phyloP scores from a whole-genome alignment of 1,140 invertebrate species.

The Drosophila takahashii region DNA sequence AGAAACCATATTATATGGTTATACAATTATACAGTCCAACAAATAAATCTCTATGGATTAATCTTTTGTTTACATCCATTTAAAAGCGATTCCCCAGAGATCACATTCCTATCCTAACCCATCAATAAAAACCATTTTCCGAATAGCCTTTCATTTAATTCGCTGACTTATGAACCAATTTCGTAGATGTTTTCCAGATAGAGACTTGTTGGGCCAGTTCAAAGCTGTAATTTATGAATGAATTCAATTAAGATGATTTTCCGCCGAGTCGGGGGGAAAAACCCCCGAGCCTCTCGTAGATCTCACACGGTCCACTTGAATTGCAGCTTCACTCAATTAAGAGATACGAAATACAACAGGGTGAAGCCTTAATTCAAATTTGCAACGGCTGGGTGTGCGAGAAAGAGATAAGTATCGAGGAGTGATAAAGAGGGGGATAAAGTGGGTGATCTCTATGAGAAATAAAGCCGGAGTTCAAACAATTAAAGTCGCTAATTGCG shows the following conservation, averaged over 20 bases:
- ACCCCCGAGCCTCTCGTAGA: conserved; percentile 23
- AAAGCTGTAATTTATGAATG: conserved; percentile 70
- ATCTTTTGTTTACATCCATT: conserved; percentile 23
- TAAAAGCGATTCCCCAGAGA: conserved; percentile 5
- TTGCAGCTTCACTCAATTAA: conserved; percentile 65
- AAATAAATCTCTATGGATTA: neutral
- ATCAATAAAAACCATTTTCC: conserved; percentile 43
- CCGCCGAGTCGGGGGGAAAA: conserved; percentile 19
- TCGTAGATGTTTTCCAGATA: conserved; percentile 40
- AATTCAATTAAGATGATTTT: conserved; percentile 78
- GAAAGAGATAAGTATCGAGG: neutral
- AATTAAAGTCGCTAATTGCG: conserved; percentile 4
- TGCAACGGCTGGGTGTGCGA: conserved; percentile 32
- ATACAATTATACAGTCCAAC: neutral
- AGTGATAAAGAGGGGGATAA: neutral
- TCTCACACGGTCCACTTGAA: conserved; percentile 57
- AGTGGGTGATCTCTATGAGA: neutral
- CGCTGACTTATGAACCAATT: conserved; percentile 42
- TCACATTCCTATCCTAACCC: conserved; percentile 6
- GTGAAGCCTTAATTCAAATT: conserved; percentile 48
- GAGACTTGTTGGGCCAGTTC: conserved; percentile 34
- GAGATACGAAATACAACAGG: conserved; percentile 20
- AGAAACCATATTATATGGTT: neutral
- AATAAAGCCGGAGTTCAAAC: neutral
- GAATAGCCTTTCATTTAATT: conserved; percentile 36